Evolutionary conservation across 2,797 vertebrate species (phyloP).

Genomic region (Carapus acus): DNA sequence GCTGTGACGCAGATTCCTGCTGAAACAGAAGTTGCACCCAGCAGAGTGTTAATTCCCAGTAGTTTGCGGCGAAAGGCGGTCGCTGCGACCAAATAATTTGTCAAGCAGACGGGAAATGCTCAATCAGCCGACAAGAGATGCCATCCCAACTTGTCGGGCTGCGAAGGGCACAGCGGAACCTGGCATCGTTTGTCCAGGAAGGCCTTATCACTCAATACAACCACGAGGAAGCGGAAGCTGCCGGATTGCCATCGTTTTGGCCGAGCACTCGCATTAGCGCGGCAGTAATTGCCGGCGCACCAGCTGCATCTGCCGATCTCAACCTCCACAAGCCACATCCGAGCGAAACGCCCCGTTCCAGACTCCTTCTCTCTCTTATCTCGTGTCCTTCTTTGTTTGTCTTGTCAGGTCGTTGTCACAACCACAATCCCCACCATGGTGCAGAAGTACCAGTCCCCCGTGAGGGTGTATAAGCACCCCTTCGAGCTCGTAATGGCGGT

Average conservation of each 20-base stretch:
- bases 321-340: no score
- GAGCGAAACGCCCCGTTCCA: background rate
- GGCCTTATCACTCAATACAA: no score
- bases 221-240: no score
- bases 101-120: constrained; percentile 42
- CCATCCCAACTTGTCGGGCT: no score
- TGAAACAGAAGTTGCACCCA: constrained; percentile 6
- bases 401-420: constrained; percentile 56
- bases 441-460: constrained; percentile 96
- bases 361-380: background rate
- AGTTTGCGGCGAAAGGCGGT: constrained; percentile 28
- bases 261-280: no score
- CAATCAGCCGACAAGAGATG: constrained; percentile 48
- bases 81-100: constrained; percentile 20
- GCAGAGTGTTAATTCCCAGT: constrained; percentile 16
- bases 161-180: no score
- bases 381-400: background rate
- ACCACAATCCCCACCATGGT: constrained; percentile 77
- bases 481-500: constrained; percentile 98
- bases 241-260: no score
- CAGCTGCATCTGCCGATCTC: no score
- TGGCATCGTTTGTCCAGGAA: no score
- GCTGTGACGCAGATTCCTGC: constrained; percentile 9
- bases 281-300: no score
- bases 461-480: constrained; percentile 93